phyloP scores from a whole-genome alignment of 2,113 vertebrate genomes.

The Ciconia stormi region DNA sequence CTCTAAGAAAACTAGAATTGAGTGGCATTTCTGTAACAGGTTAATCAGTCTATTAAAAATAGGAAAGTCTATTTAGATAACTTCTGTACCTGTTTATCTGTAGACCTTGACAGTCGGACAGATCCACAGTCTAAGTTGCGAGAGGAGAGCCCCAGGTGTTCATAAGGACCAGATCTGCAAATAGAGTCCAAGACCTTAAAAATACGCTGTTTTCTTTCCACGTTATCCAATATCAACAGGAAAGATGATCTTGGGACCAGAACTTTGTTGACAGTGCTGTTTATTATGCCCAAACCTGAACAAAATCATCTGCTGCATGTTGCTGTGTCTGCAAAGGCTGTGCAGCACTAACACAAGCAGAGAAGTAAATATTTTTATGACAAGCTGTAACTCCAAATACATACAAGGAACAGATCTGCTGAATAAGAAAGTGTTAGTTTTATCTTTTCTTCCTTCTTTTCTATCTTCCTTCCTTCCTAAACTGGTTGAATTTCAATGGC shows the following conservation, averaged over 20 bases:
- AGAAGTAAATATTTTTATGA: background rate
- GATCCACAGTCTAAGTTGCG: background rate
- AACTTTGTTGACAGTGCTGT: slow-evolving; percentile 23
- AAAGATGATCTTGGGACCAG: background rate
- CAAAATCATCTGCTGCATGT: background rate
- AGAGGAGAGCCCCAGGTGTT: background rate
- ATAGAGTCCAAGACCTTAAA: background rate
- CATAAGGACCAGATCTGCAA: background rate
- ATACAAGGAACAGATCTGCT: background rate
- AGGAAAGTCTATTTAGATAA: background rate
- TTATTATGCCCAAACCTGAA: background rate
- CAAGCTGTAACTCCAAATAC: background rate
- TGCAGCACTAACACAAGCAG: background rate
- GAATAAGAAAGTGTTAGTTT: background rate
- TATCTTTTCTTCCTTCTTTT: background rate
- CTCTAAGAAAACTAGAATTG: background rate
- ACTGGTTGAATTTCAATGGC: background rate
- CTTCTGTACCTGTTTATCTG: background rate
- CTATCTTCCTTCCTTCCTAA: background rate
- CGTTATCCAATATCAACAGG: background rate
- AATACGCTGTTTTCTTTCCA: background rate
- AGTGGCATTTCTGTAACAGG: background rate
- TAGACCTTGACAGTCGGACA: background rate
- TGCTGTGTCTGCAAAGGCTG: background rate
- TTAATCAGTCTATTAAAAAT: background rate